Evolutionary conservation across 2,113 vertebrate genomes (phyloP), one percentile per base, ranked within the genome.

Genomic region (Caretta caretta): DNA sequence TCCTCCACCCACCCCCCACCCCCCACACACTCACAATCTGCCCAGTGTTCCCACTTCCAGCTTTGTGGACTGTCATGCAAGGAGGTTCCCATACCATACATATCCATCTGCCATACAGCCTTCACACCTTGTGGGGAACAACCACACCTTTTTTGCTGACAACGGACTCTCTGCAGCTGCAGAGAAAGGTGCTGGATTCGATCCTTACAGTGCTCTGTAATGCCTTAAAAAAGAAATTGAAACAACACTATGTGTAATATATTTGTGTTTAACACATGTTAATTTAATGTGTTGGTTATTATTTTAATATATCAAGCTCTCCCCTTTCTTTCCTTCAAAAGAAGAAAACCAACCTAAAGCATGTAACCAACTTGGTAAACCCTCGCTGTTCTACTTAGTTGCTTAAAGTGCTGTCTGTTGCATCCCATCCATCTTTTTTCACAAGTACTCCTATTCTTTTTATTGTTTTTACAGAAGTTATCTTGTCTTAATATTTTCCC

Each of bases 311-410:
- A 69, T 59, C 84, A 79, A 9, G 1, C 29, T 2, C 1, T 2
- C 0, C 2, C 90, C 10, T 25, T 84, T 4, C 2, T 24, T 5
- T 11, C 72, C 22, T 75, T 75, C 38, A 75, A 62, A 51, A 56
- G 49, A 22, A 56, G 7, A 75, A 46, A 31, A 0, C 1, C 19
- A 42, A 42, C 2, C 3, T 86, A 13, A 90, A 86, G 0, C 4
- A 48, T 72, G 3, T 9, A 79, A 84, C 62, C 4, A 19, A 3
- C 14, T 80, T 93, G 1, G 42, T 86, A 49, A 53, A 90, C 83
- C 83, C 50, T 10, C 2, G 24, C 25, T 0, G 2, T 54, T 81
- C 25, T 42, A 1, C 69, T 20, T 59, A 53, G 50, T 69, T 78
- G 81, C 78, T 78, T 29, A n/a, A 62, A 54, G 35, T 49, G 20